A percentile compares a stretch with the other conserved stretches of the same genome.
Conservation (phyloP, 2,888 invertebrate species). For the Cinara cedri region DNA sequence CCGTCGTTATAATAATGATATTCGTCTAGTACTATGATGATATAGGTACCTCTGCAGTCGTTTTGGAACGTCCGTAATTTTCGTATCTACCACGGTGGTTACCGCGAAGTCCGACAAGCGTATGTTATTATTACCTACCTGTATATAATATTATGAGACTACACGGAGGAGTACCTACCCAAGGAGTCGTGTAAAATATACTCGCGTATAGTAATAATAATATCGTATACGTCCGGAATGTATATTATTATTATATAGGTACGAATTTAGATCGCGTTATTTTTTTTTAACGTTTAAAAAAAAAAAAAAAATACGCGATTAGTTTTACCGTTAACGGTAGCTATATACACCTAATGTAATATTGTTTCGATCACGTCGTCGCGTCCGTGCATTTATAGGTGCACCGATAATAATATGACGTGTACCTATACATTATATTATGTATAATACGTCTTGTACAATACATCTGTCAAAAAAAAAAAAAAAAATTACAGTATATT, state of each 20-base stretch:
- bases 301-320: constrained; percentile 8
- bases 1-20: no score
- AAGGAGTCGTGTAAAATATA: not conserved
- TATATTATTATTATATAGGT: no score
- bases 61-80: not conserved
- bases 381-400: not conserved
- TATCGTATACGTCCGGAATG: no score
- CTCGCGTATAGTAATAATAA: no score
- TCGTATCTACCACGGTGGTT: not conserved
- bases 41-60: not conserved
- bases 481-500: no score
- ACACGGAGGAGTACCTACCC: no score
- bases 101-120: not conserved
- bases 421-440: no score
- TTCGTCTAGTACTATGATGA: no score
- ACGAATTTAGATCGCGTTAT: constrained; percentile 30
- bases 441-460: no score
- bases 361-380: constrained; percentile 14
- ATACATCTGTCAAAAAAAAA: not conserved
- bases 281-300: not conserved
- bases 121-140: not conserved
- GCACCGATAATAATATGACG: not conserved
- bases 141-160: not conserved
- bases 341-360: not conserved
- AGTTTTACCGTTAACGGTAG: constrained; percentile 22